phyloP scores from a whole-genome alignment of 2,888 invertebrate genomes.

The Resseliella maxima region DNA sequence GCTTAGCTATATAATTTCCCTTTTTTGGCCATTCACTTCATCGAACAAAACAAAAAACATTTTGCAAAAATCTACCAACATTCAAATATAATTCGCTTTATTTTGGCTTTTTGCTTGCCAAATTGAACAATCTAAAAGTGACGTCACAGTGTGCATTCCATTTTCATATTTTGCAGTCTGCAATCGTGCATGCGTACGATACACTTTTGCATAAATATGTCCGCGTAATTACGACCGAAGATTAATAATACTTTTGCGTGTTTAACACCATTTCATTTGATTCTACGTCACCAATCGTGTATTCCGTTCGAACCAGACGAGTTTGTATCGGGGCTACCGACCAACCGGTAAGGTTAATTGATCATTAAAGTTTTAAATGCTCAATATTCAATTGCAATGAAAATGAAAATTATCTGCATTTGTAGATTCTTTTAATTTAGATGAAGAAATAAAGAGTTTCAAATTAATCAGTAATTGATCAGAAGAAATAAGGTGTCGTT shows the following conservation, averaged over 20 bases:
- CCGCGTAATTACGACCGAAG: neutral
- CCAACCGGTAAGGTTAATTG: neutral
- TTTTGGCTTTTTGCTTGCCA: neutral
- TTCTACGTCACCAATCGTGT: neutral
- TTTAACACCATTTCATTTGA: neutral
- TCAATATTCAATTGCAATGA: neutral
- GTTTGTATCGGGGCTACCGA: neutral
- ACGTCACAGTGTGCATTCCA: neutral
- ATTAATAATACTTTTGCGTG: neutral
- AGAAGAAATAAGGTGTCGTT: neutral
- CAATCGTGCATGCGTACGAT: neutral
- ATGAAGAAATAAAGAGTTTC: too few species aligned
- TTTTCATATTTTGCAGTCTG: neutral
- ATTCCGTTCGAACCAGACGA: neutral
- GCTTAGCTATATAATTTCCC: neutral
- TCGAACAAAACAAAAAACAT: neutral
- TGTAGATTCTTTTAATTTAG: too few species aligned
- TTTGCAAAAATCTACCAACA: too few species aligned
- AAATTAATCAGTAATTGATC: neutral
- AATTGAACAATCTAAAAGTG: neutral
- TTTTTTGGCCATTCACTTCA: neutral
- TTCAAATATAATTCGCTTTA: neutral
- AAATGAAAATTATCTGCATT: constrained; percentile 6
- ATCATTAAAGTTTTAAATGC: neutral
- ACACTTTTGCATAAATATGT: neutral